These are phyloP conservation scores for Brachyhypopomus gauderio DNA, from an alignment of 2,113 vertebrate genomes.

Conservation along the genomic window DNA sequence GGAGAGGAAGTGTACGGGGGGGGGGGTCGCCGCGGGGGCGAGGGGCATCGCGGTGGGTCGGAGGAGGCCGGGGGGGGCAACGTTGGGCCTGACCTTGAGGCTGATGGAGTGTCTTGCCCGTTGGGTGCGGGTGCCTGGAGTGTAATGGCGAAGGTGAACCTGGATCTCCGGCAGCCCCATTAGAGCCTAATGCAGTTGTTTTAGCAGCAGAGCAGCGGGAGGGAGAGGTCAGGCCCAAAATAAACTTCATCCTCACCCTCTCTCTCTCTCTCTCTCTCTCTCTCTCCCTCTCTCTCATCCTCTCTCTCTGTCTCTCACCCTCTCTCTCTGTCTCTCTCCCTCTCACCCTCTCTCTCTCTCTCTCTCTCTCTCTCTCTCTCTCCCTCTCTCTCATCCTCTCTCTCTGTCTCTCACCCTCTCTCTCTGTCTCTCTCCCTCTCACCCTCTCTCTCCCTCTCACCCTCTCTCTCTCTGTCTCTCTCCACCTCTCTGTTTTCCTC, in stretches of 20 bases:
- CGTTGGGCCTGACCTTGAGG: constrained; percentile 63
- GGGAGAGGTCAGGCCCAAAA: constrained; percentile 74
- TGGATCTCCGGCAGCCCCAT: constrained; percentile 62
- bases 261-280: constrained; percentile 15
- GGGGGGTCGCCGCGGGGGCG: constrained; percentile 41
- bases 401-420: constrained; percentile 6
- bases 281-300: too few relatives aligned
- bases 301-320: too few relatives aligned
- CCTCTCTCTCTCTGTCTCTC: constrained; percentile 21
- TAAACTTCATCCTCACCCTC: constrained; percentile 58
- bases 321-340: constrained; percentile 1
- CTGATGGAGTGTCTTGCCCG: constrained; percentile 64
- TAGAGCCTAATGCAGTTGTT: constrained; percentile 56
- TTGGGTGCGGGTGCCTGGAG: constrained; percentile 57
- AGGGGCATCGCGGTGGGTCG: constrained; percentile 54
- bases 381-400: not conserved
- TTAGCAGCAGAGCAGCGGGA: constrained; percentile 62
- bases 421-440: too few relatives aligned
- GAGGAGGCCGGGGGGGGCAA: constrained; percentile 52
- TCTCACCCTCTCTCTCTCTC: not conserved
- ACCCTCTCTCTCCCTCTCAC: too few relatives aligned
- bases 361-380: too few relatives aligned
- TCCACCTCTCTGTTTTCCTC: too few relatives aligned
- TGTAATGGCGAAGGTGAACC: constrained; percentile 65
- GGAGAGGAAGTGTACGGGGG: constrained; percentile 61